These are phyloP conservation scores for Equus przewalskii DNA, from an alignment of 2,113 vertebrate species.

Conservation along the genomic window DNA sequence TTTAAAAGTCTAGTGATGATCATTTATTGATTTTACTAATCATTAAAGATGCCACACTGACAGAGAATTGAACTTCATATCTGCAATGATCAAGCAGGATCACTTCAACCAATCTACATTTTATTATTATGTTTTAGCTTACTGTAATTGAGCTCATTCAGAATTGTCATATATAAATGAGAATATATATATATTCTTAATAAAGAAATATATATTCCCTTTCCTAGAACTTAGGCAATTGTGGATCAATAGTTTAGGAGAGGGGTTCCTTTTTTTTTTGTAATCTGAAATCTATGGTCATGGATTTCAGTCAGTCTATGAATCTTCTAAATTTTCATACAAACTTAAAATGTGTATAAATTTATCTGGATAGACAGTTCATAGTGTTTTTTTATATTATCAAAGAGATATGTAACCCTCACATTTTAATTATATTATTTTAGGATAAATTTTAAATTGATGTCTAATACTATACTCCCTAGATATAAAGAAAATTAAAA, in stretches of 20 bases:
- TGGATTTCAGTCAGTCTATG: not conserved
- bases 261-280: not conserved
- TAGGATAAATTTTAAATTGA: not conserved
- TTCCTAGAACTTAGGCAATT: not conserved
- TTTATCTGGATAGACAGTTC: not conserved
- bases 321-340: not conserved
- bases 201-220: not conserved
- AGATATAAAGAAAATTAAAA: not conserved
- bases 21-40: not conserved
- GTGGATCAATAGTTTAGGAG: not conserved
- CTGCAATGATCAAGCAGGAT: not conserved
- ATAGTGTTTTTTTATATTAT: not conserved
- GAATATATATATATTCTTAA: not conserved
- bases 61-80: not conserved
- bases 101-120: not conserved
- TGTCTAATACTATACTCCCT: not conserved
- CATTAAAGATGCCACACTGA: not conserved
- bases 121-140: not conserved
- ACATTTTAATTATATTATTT: not conserved
- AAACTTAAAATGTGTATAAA: not conserved
- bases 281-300: not conserved
- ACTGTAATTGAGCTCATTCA: not conserved
- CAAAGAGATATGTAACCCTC: not conserved
- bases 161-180: not conserved
- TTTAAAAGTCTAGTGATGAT: not conserved